These are phyloP conservation scores for Exaiptasia diaphana DNA, from an alignment of 64 coral and sea anemone genomes.

Conservation along the genomic window DNA sequence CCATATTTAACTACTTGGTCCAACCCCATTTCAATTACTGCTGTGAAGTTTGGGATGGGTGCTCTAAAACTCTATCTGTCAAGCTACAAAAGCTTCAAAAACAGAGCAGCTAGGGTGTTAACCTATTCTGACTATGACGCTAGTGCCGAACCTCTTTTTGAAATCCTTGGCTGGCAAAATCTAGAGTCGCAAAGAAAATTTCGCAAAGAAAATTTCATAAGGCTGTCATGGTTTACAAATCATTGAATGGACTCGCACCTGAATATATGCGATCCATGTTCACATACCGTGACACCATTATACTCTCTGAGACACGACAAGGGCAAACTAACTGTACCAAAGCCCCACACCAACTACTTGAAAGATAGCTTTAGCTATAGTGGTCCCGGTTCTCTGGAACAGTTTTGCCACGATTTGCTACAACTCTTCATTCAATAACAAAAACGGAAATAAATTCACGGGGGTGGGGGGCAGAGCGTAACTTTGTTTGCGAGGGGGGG, in stretches of 20 bases:
- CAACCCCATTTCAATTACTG: constrained; percentile 28
- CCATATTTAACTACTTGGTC: not conserved
- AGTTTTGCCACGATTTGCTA: no score
- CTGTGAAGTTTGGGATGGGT: constrained; percentile 17
- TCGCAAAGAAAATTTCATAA: not conserved
- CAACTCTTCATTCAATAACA: no score
- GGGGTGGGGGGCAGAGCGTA: no score
- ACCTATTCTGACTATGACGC: constrained; percentile 25
- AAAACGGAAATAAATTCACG: no score
- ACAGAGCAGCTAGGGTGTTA: not conserved
- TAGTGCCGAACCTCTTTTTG: constrained; percentile 3
- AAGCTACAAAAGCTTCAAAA: constrained; percentile 21
- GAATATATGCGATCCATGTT: constrained; percentile 34
- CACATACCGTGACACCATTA: not conserved
- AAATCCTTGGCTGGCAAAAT: constrained; percentile 39
- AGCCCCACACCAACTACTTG: no score
- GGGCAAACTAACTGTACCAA: not conserved
- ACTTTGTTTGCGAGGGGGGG: no score
- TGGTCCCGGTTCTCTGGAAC: constrained; percentile 12
- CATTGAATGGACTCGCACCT: constrained; percentile 28
- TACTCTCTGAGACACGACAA: not conserved
- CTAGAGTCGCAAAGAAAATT: constrained; percentile 11
- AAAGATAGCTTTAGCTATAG: constrained; percentile 26
- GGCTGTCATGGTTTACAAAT: constrained; percentile 46
- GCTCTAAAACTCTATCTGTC: constrained; percentile 2